Evolutionary conservation across 2,113 vertebrate species (phyloP).

Genomic region (Limnothrissa miodon): DNA sequence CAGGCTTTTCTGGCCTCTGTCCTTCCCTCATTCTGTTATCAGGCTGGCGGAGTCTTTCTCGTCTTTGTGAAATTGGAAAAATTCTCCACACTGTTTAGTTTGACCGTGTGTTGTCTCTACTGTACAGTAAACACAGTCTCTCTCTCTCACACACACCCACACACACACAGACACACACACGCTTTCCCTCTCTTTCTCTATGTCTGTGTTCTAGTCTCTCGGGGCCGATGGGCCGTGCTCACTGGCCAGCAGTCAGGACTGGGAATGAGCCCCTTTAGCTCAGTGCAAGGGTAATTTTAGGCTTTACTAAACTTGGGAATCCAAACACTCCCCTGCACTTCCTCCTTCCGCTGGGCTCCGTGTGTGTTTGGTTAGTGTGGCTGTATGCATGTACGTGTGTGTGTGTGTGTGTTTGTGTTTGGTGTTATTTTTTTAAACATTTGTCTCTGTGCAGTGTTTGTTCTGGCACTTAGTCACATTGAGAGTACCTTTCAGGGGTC

Average conservation of each 20-base stretch:
- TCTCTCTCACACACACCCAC: slow-evolving; percentile 39
- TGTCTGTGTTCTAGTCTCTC: background rate
- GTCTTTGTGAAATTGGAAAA: background rate
- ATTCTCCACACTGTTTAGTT: slow-evolving; percentile 7
- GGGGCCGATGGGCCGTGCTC: background rate
- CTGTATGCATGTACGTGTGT: background rate
- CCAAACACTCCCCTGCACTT: slow-evolving; percentile 49
- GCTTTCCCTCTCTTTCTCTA: background rate
- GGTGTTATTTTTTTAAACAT: background rate
- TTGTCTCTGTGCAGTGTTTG: background rate
- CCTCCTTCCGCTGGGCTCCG: slow-evolving; percentile 28
- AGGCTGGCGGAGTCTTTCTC: background rate
- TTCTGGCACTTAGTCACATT: background rate
- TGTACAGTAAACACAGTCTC: slow-evolving; percentile 10
- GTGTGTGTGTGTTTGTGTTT: slow-evolving; percentile 11
- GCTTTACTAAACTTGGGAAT: slow-evolving; percentile 43
- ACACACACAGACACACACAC: background rate
- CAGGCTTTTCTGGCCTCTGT: background rate
- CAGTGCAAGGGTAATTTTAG: slow-evolving; percentile 46
- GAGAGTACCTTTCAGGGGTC: slow-evolving; percentile 7
- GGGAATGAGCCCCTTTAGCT: slow-evolving; percentile 45
- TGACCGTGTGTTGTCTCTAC: background rate
- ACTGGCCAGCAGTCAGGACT: slow-evolving; percentile 20
- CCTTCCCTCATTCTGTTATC: too few species aligned
- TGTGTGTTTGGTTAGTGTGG: slow-evolving; percentile 34